A percentile compares a stretch with the other conserved stretches of the same genome.
phyloP scores from a whole-genome alignment of 2,797 vertebrate genomes.

The Scarus forsteni region DNA sequence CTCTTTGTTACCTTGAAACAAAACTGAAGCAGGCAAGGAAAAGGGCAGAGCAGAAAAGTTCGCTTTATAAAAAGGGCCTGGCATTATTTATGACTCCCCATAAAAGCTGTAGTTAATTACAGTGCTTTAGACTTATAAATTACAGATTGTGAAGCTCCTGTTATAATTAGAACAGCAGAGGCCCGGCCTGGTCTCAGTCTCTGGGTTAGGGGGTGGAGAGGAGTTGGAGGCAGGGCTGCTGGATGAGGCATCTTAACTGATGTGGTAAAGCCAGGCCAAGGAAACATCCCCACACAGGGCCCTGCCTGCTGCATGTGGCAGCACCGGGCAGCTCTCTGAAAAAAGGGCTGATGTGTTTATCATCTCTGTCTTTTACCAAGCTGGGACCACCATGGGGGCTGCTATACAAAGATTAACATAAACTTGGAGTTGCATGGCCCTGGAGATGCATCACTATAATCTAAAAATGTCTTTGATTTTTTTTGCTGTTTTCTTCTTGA shows the following conservation, averaged over 20 bases:
- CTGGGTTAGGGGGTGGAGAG: constrained; percentile 70
- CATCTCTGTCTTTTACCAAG: constrained; percentile 26
- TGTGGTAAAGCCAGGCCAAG: constrained; percentile 74
- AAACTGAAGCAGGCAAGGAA: constrained; percentile 39
- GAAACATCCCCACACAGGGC: constrained; percentile 49
- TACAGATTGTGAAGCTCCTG: constrained; percentile 84
- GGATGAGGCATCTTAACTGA: constrained; percentile 71
- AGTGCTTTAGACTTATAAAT: constrained; percentile 87
- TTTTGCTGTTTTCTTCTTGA: too few species aligned
- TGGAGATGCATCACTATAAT: background rate
- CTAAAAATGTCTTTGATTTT: too few species aligned
- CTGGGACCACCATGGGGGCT: constrained; percentile 33
- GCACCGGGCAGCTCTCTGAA: constrained; percentile 42
- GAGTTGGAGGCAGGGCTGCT: constrained; percentile 59
- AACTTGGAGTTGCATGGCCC: background rate
- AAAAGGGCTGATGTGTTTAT: constrained; percentile 36
- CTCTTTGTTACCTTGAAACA: constrained; percentile 60
- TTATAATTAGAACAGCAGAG: constrained; percentile 85
- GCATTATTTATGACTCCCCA: constrained; percentile 87
- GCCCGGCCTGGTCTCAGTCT: constrained; percentile 63
- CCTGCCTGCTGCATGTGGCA: constrained; percentile 66
- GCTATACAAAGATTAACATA: background rate
- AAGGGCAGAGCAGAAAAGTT: constrained; percentile 47
- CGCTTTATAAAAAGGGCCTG: constrained; percentile 69
- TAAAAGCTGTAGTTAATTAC: constrained; percentile 88